A percentile compares a stretch with the other conserved stretches of the same genome.
Conservation (phyloP, 2,113 vertebrate genomes). For the Eublepharis macularius region DNA sequence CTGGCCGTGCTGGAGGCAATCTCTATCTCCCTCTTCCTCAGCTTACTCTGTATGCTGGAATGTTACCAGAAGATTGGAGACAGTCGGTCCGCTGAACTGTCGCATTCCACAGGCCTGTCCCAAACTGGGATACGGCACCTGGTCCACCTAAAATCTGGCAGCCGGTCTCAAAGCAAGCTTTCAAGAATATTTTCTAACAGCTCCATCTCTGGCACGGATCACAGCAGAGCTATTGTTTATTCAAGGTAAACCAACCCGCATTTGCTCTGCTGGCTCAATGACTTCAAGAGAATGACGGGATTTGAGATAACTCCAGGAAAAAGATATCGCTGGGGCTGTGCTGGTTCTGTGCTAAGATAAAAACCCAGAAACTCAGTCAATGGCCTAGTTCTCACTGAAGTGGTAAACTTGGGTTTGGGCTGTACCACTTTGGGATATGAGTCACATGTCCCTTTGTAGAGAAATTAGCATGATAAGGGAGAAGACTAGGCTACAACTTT, state of each 20-base stretch:
- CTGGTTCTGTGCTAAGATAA: constrained; percentile 40
- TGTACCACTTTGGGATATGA: too few species aligned
- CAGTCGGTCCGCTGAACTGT: constrained; percentile 30
- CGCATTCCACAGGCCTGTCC: constrained; percentile 42
- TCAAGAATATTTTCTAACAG: constrained; percentile 24
- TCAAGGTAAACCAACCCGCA: constrained; percentile 61
- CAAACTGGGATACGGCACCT: not conserved
- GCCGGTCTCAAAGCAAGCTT: constrained; percentile 18
- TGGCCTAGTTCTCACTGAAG: not conserved
- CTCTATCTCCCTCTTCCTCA: constrained; percentile 41
- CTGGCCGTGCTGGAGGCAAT: constrained; percentile 56
- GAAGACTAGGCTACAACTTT: not conserved
- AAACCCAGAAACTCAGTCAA: not conserved
- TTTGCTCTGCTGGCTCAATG: constrained; percentile 38
- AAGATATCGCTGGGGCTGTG: constrained; percentile 43
- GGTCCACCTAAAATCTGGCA: constrained; percentile 26
- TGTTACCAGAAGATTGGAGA: not conserved
- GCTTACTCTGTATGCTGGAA: not conserved
- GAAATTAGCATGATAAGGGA: too few species aligned
- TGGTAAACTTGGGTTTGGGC: too few species aligned
- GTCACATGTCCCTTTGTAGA: too few species aligned
- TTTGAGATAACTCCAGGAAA: not conserved
- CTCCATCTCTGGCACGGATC: constrained; percentile 48
- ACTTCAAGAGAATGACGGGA: constrained; percentile 49
- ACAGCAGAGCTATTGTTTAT: constrained; percentile 55